Evolutionary conservation across 2,113 vertebrate species (phyloP), one percentile per base, ranked within the genome.

Genomic region (Bujurquina vittata): DNA sequence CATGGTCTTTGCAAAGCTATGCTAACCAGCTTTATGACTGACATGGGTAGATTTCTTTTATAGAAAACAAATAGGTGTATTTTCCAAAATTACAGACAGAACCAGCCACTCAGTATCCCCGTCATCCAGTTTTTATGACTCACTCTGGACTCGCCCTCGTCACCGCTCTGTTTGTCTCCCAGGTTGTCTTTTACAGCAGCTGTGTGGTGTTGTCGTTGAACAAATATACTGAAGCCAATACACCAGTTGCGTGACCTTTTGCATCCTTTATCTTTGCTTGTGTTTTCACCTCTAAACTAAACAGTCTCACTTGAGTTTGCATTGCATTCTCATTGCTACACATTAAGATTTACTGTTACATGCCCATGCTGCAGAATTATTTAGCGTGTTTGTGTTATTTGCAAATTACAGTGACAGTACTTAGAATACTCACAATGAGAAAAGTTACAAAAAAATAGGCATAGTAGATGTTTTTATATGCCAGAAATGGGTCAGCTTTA

Each of bases 221-320:
- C 88, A 84, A 86, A 94, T 88, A 92, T 81, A 59, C 80, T 23
- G 65, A 74, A 74, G 83, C 80, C 76, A 75, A 75, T 75, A 84
- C 52, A 83, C 56, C 80, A 67, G 77, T 90, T 76, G 72, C 15
- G 7, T 11, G 75, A 84, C 87, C 90, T 83, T 89, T 80, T 83
- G 73, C 81, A 79, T 90, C 93, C 88, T 88, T 90, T 74, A 43
- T 87, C 84, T 84, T 77, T 87, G 85, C 94, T 95, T 94, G 90
- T 94, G 88, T 95, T 94, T 92, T 93, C 91, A 84, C 92, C 87
- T 88, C 87, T 69, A 79, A 88, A 86, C 88, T 84, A 93, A 94
- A 93, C 90, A 84, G 31, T 88, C 67, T 87, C 86, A 87, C 91
- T 87, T 93, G 87, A 91, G 87, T 79, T 81, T 73, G 83, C 59